These are phyloP conservation scores for Microplitis demolitor DNA, from an alignment of 1,140 invertebrate genomes.

Conservation along the genomic window DNA sequence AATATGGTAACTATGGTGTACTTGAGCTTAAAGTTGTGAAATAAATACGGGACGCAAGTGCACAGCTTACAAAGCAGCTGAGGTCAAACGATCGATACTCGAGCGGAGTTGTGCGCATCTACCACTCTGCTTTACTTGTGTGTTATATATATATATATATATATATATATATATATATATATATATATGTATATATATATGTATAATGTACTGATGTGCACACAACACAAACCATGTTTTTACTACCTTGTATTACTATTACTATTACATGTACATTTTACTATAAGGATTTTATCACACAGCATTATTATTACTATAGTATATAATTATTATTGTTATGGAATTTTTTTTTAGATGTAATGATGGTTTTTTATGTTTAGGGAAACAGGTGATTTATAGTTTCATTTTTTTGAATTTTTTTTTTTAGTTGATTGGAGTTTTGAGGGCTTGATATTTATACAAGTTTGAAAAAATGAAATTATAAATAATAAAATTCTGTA, in stretches of 20 bases:
- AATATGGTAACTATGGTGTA: neutral
- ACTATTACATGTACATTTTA: neutral
- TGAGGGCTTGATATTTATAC: no score
- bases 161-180: neutral
- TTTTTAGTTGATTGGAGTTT: no score
- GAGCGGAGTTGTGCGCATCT: neutral
- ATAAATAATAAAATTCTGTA: no score
- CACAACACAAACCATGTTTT: neutral
- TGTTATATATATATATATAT: neutral
- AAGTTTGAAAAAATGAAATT: no score
- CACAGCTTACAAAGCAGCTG: slow-evolving; percentile 15
- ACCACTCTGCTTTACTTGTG: neutral
- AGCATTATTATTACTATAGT: no score
- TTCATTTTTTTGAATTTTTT: no score
- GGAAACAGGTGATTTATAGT: no score
- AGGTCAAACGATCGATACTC: slow-evolving; percentile 27
- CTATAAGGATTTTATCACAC: neutral
- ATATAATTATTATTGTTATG: no score
- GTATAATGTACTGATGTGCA: neutral
- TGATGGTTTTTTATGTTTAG: no score
- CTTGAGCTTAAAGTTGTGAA: neutral
- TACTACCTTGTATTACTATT: neutral
- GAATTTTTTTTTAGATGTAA: no score
- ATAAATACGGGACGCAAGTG: slow-evolving; percentile 2
- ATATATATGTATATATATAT: neutral